A percentile compares a stretch with the other conserved stretches of the same genome.
Evolutionary conservation across 2,797 vertebrate genomes (phyloP).

Genomic region (Mergus octosetaceus): DNA sequence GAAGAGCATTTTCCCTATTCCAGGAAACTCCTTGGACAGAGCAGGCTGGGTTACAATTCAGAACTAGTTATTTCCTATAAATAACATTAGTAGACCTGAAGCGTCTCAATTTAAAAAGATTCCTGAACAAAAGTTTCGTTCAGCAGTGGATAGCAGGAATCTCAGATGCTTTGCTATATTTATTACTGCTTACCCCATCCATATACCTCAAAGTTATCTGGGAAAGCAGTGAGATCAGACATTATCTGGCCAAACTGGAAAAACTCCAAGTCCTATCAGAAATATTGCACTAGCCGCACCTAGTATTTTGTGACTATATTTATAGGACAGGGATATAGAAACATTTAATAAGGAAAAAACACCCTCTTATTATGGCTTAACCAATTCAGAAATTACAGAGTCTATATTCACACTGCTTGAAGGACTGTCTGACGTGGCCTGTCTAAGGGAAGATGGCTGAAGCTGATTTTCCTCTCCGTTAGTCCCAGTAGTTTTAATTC

Average conservation of each 20-base stretch:
- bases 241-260: not conserved
- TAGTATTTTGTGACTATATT: constrained; percentile 25
- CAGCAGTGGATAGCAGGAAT: not conserved
- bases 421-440: not conserved
- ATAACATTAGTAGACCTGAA: not conserved
- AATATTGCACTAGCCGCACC: not conserved
- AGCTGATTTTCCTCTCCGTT: not conserved
- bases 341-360: not conserved
- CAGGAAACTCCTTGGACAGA: not conserved
- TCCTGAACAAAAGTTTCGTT: not conserved
- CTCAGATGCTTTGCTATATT: not conserved
- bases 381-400: constrained; percentile 15
- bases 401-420: not conserved
- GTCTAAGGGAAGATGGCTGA: not conserved
- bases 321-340: constrained; percentile 6
- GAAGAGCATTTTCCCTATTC: not conserved
- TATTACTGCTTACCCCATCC: not conserved
- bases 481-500: not conserved
- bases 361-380: constrained; percentile 11
- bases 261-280: not conserved
- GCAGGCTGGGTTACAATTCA: not conserved
- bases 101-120: not conserved
- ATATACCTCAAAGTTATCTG: not conserved
- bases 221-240: not conserved
- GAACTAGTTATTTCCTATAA: not conserved